Conservation (phyloP, 2,113 vertebrate genomes). For the Perca fluviatilis region DNA sequence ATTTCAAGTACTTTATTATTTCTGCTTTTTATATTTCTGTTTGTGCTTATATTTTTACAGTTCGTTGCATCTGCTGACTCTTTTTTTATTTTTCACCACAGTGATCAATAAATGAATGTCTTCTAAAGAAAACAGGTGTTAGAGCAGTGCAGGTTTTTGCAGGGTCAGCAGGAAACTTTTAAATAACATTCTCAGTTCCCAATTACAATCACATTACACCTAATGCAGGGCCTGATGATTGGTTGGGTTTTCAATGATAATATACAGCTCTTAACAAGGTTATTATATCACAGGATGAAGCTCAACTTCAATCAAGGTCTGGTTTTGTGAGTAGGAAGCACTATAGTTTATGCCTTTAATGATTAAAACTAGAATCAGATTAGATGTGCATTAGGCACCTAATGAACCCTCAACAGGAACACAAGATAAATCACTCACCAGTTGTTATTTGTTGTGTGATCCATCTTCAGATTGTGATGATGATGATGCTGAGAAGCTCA, state of each 20-base stretch:
- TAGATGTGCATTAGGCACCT: constrained; percentile 65
- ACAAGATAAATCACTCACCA: constrained; percentile 46
- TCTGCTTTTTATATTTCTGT: no score
- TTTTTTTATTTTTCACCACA: background rate
- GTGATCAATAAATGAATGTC: constrained; percentile 26
- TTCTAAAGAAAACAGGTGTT: constrained; percentile 16
- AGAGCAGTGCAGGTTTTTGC: constrained; percentile 42
- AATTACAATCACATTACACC: constrained; percentile 63
- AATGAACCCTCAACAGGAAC: constrained; percentile 50
- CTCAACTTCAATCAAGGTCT: constrained; percentile 30
- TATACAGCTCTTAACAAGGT: constrained; percentile 59
- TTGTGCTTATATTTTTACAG: no score
- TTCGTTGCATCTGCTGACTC: background rate
- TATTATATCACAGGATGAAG: constrained; percentile 46
- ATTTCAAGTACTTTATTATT: no score
- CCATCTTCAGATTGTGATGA: constrained; percentile 27
- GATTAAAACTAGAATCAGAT: constrained; percentile 66
- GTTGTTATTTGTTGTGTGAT: constrained; percentile 10
- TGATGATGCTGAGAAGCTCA: constrained; percentile 22
- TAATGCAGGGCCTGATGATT: constrained; percentile 59
- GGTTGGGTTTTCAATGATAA: constrained; percentile 41
- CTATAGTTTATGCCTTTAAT: constrained; percentile 62
- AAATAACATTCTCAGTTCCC: constrained; percentile 39
- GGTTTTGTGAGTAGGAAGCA: constrained; percentile 18
- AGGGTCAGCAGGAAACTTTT: constrained; percentile 74